Evolutionary conservation across 2,113 vertebrate species (phyloP).

Genomic region (Potamarius usumacintae): DNA sequence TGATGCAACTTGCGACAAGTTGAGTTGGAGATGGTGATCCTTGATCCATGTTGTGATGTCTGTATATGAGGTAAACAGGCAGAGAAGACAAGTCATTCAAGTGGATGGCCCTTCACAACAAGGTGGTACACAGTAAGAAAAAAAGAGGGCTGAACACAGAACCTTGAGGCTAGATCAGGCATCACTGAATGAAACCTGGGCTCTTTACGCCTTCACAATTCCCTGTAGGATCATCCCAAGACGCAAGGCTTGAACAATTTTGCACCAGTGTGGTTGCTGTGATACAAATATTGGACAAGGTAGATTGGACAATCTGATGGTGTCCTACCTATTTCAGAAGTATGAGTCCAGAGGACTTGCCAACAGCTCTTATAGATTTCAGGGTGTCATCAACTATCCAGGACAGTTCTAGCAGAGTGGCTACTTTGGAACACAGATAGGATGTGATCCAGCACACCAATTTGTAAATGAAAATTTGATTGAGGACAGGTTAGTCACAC

Average conservation of each 20-base stretch:
- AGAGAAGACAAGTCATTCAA: neutral
- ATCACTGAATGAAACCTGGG: neutral
- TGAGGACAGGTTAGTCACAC: too few relatives aligned
- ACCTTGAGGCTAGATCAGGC: neutral
- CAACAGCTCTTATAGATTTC: neutral
- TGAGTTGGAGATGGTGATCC: neutral
- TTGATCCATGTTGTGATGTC: neutral
- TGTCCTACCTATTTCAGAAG: neutral
- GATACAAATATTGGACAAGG: neutral
- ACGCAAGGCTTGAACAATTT: neutral
- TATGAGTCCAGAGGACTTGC: neutral
- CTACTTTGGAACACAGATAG: neutral
- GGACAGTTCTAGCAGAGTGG: neutral
- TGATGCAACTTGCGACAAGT: neutral
- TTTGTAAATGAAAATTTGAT: neutral
- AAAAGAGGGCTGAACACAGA: neutral
- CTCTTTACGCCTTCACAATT: neutral
- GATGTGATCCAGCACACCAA: neutral
- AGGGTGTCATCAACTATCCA: neutral
- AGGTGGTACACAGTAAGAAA: neutral
- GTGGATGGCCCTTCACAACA: neutral
- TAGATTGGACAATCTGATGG: neutral
- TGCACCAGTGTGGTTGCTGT: neutral
- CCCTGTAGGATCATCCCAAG: neutral
- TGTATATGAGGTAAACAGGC: neutral